Evolutionary conservation across 1,140 invertebrate species (phyloP).

Genomic region (Calliphora vicina): DNA sequence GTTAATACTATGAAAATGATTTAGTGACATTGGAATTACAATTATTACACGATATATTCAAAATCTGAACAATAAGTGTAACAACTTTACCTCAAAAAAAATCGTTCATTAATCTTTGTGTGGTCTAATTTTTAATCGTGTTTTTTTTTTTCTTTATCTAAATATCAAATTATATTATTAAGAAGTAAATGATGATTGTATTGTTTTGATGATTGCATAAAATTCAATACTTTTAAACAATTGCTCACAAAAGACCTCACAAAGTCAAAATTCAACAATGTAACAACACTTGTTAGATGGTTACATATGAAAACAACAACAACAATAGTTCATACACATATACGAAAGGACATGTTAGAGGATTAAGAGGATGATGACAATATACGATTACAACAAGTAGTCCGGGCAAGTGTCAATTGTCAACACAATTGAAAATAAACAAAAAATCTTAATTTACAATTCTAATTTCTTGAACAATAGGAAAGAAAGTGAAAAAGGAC

Average conservation of each 20-base stretch:
- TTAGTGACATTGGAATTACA: too few species aligned
- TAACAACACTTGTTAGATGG: neutral
- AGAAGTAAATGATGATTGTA: conserved; percentile 1
- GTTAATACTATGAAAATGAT: too few species aligned
- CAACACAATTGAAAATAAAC: conserved; percentile 8
- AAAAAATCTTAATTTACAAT: conserved; percentile 30
- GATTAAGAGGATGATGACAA: neutral
- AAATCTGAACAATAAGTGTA: too few species aligned
- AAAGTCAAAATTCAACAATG: neutral
- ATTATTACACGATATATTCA: too few species aligned
- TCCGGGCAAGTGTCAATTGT: conserved; percentile 1
- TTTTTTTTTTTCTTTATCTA: neutral
- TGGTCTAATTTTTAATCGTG: neutral
- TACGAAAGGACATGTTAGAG: neutral
- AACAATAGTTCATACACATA: neutral
- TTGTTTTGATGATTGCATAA: neutral
- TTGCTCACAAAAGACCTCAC: conserved; percentile 9
- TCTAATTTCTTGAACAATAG: neutral
- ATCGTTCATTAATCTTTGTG: neutral
- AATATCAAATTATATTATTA: conserved; percentile 24
- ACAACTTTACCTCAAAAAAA: too few species aligned
- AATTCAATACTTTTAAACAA: neutral
- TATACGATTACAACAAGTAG: neutral
- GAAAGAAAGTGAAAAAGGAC: neutral
- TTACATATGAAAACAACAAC: neutral